Conservation (phyloP, 2,113 vertebrate genomes). For the Mobula birostris region DNA sequence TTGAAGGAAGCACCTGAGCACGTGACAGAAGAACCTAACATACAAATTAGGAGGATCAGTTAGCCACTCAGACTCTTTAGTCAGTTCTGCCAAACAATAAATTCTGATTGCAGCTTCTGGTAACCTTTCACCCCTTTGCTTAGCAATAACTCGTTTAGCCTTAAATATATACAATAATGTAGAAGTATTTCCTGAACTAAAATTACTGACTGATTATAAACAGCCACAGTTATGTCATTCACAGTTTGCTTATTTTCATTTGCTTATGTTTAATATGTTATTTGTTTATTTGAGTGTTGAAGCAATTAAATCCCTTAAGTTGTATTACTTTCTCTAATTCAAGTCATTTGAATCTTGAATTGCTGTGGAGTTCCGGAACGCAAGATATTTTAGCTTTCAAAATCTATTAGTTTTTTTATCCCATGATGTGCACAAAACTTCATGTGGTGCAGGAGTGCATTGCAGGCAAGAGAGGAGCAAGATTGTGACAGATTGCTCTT, state of each 20-base stretch:
- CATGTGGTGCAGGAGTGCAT: not conserved
- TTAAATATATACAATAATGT: no score
- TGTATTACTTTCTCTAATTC: not conserved
- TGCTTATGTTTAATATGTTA: not conserved
- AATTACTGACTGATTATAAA: not conserved
- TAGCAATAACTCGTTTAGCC: no score
- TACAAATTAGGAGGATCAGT: no score
- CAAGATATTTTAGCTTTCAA: not conserved
- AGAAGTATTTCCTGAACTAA: not conserved
- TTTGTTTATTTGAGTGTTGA: not conserved
- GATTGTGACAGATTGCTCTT: not conserved
- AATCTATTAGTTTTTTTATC: not conserved
- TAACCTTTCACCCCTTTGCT: no score
- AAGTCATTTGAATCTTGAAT: not conserved
- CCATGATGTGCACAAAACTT: not conserved
- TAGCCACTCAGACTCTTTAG: no score
- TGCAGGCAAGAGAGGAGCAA: not conserved
- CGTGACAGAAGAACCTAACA: not conserved
- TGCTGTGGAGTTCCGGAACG: not conserved
- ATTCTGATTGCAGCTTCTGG: no score
- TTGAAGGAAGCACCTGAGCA: not conserved
- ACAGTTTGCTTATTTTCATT: not conserved
- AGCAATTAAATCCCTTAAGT: not conserved
- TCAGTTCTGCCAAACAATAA: no score
- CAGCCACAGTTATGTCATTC: not conserved